Percentiles rank a stretch among this genome's conserved stretches.
These are phyloP conservation scores for Oreotrochilus melanogaster DNA, from an alignment of 2,113 vertebrate species.

Conservation along the genomic window DNA sequence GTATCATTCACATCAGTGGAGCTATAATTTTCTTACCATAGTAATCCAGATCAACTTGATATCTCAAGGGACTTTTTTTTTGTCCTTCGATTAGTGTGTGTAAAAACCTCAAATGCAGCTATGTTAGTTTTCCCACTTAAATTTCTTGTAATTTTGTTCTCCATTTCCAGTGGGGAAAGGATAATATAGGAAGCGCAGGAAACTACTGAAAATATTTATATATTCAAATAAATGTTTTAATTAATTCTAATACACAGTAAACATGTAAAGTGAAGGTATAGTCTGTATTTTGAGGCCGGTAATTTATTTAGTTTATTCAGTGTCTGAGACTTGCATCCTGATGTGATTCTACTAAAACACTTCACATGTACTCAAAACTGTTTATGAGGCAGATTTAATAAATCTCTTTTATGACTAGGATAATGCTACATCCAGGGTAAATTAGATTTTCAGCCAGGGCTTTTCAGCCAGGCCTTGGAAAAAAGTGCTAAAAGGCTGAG, in stretches of 20 bases:
- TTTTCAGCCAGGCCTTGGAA: neutral
- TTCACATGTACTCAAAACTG: rapidly evolving
- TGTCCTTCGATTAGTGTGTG: neutral
- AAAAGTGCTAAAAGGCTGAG: neutral
- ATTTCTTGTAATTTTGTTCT: neutral
- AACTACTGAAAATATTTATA: neutral
- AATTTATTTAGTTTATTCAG: neutral
- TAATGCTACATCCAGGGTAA: neutral
- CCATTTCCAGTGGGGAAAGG: neutral
- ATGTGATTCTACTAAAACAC: neutral
- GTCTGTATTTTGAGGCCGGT: neutral
- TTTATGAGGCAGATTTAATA: neutral
- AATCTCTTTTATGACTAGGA: neutral
- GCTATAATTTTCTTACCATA: slow-evolving; percentile 6
- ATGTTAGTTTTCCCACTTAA: neutral
- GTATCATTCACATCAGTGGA: neutral
- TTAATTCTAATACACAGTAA: neutral
- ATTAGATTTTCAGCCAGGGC: neutral
- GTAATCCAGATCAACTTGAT: neutral
- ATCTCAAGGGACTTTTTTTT: neutral
- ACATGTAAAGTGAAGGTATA: neutral
- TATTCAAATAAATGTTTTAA: neutral
- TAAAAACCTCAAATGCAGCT: neutral
- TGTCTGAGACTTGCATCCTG: neutral
- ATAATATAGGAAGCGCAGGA: neutral